Conservation (phyloP, 2,888 invertebrate genomes). For the Melinaea marsaeus region DNA sequence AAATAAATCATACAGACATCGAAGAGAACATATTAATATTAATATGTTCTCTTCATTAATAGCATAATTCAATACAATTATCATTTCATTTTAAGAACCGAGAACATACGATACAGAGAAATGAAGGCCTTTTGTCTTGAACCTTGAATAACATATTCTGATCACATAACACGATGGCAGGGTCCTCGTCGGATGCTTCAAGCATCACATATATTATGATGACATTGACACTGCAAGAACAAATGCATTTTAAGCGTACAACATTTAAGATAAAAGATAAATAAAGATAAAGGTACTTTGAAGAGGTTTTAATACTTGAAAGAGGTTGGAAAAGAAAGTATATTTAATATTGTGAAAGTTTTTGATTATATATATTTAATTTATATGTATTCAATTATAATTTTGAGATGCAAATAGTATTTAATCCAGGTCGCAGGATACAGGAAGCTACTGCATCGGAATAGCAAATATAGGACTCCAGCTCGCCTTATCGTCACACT, state of each 20-base stretch:
- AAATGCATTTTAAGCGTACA: conserved; percentile 41
- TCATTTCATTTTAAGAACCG: background rate
- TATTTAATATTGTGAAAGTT: too few relatives aligned
- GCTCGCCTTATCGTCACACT: conserved; percentile 24
- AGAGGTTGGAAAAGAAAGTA: too few relatives aligned
- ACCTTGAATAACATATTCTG: conserved; percentile 47
- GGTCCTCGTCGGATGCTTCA: conserved; percentile 42
- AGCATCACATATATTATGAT: conserved; percentile 52
- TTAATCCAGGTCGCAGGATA: conserved; percentile 24
- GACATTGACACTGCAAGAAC: conserved; percentile 55
- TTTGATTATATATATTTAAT: background rate
- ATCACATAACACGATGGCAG: conserved; percentile 43
- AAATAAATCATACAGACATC: background rate
- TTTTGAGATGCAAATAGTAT: conserved; percentile 7
- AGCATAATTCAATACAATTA: background rate
- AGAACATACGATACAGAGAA: conserved; percentile 32
- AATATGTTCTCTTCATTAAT: too few relatives aligned
- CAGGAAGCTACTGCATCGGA: conserved; percentile 55
- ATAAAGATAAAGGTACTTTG: too few relatives aligned
- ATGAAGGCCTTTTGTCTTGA: conserved; percentile 44
- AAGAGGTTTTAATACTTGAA: too few relatives aligned
- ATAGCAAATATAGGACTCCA: conserved; percentile 43
- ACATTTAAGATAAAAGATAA: background rate
- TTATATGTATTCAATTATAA: background rate
- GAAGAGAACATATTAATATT: conserved; percentile 8